These are phyloP conservation scores for Phalacrocorax brasilianus DNA, from an alignment of 2,113 vertebrate genomes.

Conservation along the genomic window DNA sequence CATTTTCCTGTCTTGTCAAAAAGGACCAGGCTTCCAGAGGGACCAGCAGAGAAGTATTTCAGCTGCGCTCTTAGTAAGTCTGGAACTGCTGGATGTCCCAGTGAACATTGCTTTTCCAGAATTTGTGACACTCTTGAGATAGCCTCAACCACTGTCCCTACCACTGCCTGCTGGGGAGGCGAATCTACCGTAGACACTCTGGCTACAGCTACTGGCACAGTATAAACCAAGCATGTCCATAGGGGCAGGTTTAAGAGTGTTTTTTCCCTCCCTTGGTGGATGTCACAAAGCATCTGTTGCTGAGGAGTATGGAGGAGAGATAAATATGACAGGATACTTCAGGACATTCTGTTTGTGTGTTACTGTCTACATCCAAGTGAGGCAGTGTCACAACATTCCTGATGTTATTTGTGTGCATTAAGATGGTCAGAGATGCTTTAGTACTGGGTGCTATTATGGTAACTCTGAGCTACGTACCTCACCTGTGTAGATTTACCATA, in stretches of 20 bases:
- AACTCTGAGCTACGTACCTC: neutral
- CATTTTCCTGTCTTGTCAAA: neutral
- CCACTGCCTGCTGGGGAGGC: neutral
- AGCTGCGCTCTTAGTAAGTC: neutral
- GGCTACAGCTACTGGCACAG: neutral
- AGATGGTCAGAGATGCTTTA: neutral
- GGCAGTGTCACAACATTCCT: neutral
- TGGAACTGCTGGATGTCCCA: neutral
- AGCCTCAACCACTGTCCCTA: neutral
- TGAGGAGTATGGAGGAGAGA: neutral
- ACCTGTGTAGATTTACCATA: neutral
- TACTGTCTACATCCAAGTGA: neutral
- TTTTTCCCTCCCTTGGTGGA: neutral
- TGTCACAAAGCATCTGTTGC: neutral
- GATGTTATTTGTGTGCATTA: neutral
- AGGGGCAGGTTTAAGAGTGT: neutral
- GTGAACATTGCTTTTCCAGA: neutral
- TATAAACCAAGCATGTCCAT: fast-evolving
- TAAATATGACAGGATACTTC: neutral
- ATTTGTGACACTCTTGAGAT: neutral
- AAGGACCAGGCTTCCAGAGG: neutral
- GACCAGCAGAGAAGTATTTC: neutral
- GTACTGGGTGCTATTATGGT: neutral
- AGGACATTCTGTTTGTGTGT: neutral
- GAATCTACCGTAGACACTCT: fast-evolving